Evolutionary conservation across 2,113 vertebrate genomes (phyloP).

Genomic region (Nothobranchius furzeri): DNA sequence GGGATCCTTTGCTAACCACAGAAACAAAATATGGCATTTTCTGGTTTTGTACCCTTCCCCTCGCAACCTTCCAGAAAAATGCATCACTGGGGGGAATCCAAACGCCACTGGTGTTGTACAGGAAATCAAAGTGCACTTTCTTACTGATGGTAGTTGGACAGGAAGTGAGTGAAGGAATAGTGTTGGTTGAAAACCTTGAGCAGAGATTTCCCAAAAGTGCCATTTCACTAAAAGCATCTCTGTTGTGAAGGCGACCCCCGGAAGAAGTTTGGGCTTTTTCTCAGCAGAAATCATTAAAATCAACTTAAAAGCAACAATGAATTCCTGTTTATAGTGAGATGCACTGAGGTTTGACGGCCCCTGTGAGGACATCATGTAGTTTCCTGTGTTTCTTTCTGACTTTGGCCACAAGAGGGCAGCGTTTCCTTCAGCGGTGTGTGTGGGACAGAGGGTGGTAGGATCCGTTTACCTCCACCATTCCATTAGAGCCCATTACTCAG

Average conservation of each 20-base stretch:
- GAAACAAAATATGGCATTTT: constrained; percentile 70
- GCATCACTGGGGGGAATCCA: constrained; percentile 66
- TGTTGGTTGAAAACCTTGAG: constrained; percentile 2
- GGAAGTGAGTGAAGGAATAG: constrained; percentile 58
- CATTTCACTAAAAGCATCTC: constrained; percentile 46
- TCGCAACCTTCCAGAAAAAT: constrained; percentile 44
- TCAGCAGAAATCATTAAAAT: constrained; percentile 27
- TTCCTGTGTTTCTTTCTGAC: constrained; percentile 4
- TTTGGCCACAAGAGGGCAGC: constrained; percentile 77
- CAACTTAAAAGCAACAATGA: constrained; percentile 48
- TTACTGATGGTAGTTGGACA: constrained; percentile 64
- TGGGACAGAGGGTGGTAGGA: constrained; percentile 43
- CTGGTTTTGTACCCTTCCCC: constrained; percentile 6
- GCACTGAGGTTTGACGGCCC: constrained; percentile 36
- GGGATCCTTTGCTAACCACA: constrained; percentile 79
- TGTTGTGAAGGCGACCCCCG: constrained; percentile 51
- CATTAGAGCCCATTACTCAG: constrained; percentile 55
- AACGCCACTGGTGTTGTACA: constrained; percentile 70
- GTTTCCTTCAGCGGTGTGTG: constrained; percentile 50
- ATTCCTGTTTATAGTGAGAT: constrained; percentile 46
- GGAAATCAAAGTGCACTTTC: constrained; percentile 72
- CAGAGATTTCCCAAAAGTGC: constrained; percentile 56
- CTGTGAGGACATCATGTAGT: constrained; percentile 39
- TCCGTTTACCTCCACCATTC: constrained; percentile 53
- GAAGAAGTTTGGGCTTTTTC: constrained; percentile 18